Base-by-base conservation (phyloP, 2,888 invertebrate genomes). In the Torymus texanus region DNA sequence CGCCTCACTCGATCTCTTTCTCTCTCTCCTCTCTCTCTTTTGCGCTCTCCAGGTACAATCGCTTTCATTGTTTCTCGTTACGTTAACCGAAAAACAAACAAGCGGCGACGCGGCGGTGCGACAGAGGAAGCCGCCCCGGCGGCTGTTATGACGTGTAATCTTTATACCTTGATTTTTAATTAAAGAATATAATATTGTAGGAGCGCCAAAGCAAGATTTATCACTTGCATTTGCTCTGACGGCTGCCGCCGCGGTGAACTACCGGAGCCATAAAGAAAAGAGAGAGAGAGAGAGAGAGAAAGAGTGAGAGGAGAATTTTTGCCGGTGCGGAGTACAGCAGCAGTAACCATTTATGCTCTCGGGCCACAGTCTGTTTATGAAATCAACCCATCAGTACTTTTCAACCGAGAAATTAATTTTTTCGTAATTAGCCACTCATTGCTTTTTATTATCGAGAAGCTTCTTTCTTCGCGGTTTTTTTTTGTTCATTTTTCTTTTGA, bases 171-270 rank as follows among this genome's bases (percentile, higher is more conserved):
- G 84, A 86, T 86, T 87, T 88, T 87, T 86, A 87, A 87, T 88
- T 87, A 86, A 87, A 84, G 85, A 86, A 86, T 86, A 85, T 85
- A 86, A 86, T 87, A 86, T 85, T 83, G 85, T 84, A 83, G 82
- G 83, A 83, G 85, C 85, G 83, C 83, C 84, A 83, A 83, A 82
- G 75, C 82, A 72, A 87, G 86, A 86, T 86, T 88, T 86, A 87
- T 85, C 81, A 82, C 82, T 72, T 70, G 73, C 70, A 81, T 83
- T 81, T 81, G 82, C 78, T 68, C 71, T 75, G 79, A 71, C 75
- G 78, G 66, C 59, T 41, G 24, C 4, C 53, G 74, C 56, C 18
- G 61, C 72, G 71, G 78, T 29, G 67, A 24, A 50, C 63, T 67
- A 56, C 8, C 56, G 56, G 53, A 18, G 75, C 71, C 61, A 79